Percentiles rank a stretch among this genome's conserved stretches.
These are phyloP conservation scores for Venustoraphidia nigricollis DNA, from an alignment of 2,888 invertebrate genomes.

Conservation along the genomic window DNA sequence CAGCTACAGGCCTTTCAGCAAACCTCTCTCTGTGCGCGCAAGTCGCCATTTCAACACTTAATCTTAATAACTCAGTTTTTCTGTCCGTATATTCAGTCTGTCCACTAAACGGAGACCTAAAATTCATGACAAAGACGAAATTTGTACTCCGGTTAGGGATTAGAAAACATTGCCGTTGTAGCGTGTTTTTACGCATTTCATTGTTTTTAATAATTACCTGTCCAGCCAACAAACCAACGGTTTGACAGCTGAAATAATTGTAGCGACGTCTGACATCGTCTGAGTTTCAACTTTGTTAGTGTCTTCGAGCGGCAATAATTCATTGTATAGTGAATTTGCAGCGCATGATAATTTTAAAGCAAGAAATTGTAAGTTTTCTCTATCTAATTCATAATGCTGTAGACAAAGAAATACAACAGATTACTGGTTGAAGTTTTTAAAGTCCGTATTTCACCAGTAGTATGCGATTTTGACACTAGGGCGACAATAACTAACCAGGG, in stretches of 20 bases:
- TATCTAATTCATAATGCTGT: conserved; percentile 79
- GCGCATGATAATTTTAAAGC: conserved; percentile 72
- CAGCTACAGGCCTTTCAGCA: conserved; percentile 70
- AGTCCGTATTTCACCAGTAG: neutral
- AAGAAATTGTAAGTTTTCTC: conserved; percentile 82
- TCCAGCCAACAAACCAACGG: conserved; percentile 85
- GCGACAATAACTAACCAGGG: too few relatives aligned
- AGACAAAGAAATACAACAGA: conserved; percentile 19
- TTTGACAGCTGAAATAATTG: conserved; percentile 70
- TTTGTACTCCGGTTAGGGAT: too few relatives aligned
- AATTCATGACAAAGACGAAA: conserved; percentile 5
- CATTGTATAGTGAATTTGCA: conserved; percentile 61
- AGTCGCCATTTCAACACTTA: conserved; percentile 76
- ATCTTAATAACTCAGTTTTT: conserved; percentile 54
- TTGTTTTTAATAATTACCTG: conserved; percentile 32
- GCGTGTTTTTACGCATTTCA: too few relatives aligned
- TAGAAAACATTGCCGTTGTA: too few relatives aligned
- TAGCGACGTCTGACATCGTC: conserved; percentile 72
- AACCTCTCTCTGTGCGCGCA: conserved; percentile 84
- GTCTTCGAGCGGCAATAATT: conserved; percentile 40
- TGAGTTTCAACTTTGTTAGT: conserved; percentile 55
- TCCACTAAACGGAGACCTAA: conserved; percentile 41
- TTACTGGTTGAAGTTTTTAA: neutral
- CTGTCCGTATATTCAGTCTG: conserved; percentile 53
- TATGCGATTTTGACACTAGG: too few relatives aligned